Conservation (phyloP, 2,797 vertebrate species). For the Pseudocheirus occidentalis region DNA sequence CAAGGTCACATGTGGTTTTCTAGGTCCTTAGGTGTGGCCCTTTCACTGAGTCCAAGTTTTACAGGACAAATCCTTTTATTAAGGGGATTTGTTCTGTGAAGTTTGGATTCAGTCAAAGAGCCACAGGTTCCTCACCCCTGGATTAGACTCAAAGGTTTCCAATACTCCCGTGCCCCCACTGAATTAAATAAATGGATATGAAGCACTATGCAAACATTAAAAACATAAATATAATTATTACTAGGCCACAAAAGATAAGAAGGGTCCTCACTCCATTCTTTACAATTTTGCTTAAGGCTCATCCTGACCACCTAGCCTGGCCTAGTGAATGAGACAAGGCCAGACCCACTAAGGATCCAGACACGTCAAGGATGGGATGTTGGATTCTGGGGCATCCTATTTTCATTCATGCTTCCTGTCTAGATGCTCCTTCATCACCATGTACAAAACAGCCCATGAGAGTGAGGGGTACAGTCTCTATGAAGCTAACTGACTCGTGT, state of each 20-base stretch:
- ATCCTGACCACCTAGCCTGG: background rate
- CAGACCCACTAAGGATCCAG: no score
- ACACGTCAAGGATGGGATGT: no score
- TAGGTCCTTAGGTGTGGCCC: no score
- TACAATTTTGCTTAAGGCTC: background rate
- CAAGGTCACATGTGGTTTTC: no score
- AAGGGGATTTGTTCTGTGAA: no score
- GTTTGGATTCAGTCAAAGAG: no score
- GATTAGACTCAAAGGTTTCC: background rate
- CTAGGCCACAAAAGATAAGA: background rate
- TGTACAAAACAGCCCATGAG: background rate
- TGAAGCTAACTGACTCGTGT: no score
- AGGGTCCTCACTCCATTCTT: no score
- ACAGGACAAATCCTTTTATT: no score
- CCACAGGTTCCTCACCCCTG: no score
- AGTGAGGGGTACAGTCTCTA: background rate
- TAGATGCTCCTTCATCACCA: background rate
- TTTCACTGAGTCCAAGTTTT: no score
- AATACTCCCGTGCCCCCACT: background rate
- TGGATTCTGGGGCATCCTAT: no score
- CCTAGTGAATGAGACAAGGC: background rate
- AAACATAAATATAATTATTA: background rate
- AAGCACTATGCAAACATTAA: background rate
- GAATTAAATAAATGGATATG: background rate
- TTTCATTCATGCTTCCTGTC: background rate